A percentile compares a stretch with the other conserved stretches of the same genome.
Evolutionary conservation across 2,797 vertebrate species (phyloP).

Genomic region (Lemur catta): DNA sequence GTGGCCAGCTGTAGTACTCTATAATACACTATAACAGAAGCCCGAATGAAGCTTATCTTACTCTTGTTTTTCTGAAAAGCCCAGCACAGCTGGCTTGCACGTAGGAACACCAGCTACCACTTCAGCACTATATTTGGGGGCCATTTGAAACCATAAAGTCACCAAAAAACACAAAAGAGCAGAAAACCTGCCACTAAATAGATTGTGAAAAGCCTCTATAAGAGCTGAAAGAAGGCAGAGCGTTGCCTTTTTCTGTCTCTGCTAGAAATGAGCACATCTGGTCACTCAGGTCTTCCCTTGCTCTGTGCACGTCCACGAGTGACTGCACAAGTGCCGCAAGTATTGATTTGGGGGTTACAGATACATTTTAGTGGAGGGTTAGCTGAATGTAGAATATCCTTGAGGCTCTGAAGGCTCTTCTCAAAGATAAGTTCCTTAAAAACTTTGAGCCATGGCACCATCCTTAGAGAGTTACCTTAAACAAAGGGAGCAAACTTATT

Average conservation of each 20-base stretch:
- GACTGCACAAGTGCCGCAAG: neutral
- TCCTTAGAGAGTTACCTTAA: neutral
- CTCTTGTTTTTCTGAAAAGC: rapidly evolving
- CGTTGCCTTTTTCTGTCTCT: neutral
- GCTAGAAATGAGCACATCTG: rapidly evolving
- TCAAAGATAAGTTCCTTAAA: neutral
- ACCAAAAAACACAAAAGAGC: neutral
- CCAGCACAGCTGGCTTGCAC: neutral
- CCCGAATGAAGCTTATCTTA: neutral
- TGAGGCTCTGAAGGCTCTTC: neutral
- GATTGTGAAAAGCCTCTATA: neutral
- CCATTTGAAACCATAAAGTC: neutral
- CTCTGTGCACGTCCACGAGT: neutral
- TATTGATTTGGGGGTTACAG: neutral
- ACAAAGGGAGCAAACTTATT: neutral
- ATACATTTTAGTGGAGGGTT: neutral
- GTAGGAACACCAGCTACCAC: neutral
- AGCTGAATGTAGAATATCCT: neutral
- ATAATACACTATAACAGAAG: too few species aligned
- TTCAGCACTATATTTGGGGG: neutral
- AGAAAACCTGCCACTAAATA: neutral
- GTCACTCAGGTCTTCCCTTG: neutral
- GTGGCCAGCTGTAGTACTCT: neutral
- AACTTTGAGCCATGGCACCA: neutral
- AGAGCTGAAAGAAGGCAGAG: neutral